Conservation (phyloP, 1,140 invertebrate species). For the Aphelinus certus region DNA sequence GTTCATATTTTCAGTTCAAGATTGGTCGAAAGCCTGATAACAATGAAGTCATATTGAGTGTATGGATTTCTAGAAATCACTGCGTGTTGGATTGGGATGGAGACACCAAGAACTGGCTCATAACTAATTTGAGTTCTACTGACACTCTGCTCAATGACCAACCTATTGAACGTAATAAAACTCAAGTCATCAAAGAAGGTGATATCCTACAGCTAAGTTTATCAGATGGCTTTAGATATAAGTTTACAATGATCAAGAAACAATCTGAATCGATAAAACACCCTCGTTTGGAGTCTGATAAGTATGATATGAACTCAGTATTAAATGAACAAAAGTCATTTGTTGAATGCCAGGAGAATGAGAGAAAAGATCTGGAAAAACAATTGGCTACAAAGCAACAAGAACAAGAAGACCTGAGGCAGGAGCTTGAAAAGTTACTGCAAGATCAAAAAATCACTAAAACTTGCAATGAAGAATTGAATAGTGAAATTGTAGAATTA, state of each 20-base stretch:
- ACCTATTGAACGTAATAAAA: constrained; percentile 54
- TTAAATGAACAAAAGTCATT: constrained; percentile 65
- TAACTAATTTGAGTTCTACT: constrained; percentile 64
- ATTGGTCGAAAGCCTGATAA: constrained; percentile 65
- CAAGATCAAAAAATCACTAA: constrained; percentile 57
- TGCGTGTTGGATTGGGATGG: constrained; percentile 60
- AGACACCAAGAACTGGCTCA: constrained; percentile 51
- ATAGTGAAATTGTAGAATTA: constrained; percentile 59
- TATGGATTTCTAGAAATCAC: constrained; percentile 67
- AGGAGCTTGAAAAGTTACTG: constrained; percentile 62
- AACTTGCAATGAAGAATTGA: constrained; percentile 55
- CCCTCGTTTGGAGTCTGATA: constrained; percentile 54
- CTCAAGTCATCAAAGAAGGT: constrained; percentile 54
- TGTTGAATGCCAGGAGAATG: constrained; percentile 62
- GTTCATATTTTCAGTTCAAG: constrained; percentile 60
- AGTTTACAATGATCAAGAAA: constrained; percentile 52
- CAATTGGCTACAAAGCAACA: constrained; percentile 62
- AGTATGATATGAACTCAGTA: constrained; percentile 54
- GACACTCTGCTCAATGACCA: constrained; percentile 64
- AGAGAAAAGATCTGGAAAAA: constrained; percentile 62
- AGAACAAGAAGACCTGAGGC: constrained; percentile 63
- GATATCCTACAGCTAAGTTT: constrained; percentile 66
- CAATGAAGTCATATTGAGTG: constrained; percentile 61
- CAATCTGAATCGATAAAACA: constrained; percentile 54
- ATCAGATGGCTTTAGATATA: constrained; percentile 61